A percentile compares a stretch with the other conserved stretches of the same genome.
These are phyloP conservation scores for Cottus gobio DNA, from an alignment of 2,113 vertebrate genomes.

Conservation along the genomic window DNA sequence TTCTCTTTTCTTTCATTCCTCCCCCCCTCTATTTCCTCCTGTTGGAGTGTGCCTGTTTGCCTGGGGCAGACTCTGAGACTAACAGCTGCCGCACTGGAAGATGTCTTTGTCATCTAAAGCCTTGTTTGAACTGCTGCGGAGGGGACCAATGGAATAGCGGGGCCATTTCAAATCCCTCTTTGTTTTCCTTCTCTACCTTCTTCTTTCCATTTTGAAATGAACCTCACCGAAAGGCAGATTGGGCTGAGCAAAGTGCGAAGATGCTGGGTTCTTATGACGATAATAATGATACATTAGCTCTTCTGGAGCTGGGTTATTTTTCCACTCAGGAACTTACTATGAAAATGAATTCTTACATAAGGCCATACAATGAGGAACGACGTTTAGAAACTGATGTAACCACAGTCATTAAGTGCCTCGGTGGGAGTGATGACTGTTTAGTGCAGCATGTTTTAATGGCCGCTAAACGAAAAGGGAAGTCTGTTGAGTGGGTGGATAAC, in stretches of 20 bases:
- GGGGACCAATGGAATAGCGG: conserved; percentile 81
- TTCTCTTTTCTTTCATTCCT: conserved; percentile 56
- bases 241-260: conserved; percentile 8
- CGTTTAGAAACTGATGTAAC: conserved; percentile 37
- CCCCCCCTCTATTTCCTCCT: conserved; percentile 66
- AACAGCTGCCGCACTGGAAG: conserved; percentile 89
- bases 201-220: conserved; percentile 42
- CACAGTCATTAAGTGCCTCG: conserved; percentile 49
- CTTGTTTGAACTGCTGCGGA: conserved; percentile 87
- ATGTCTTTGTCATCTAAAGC: conserved; percentile 91
- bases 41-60: conserved; percentile 85
- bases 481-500: conserved; percentile 53
- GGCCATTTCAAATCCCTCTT: conserved; percentile 75
- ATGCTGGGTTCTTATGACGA: conserved; percentile 33
- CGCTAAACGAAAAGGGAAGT: conserved; percentile 51
- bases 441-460: conserved; percentile 56
- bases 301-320: conserved; percentile 31
- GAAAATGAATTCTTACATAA: conserved; percentile 49
- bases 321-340: conserved; percentile 53
- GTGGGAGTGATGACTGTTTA: conserved; percentile 49
- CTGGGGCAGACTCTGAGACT: conserved; percentile 86
- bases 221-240: conserved; percentile 15
- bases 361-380: conserved; percentile 12
- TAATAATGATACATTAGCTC: conserved; percentile 45
- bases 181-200: conserved; percentile 56